Conservation (phyloP, 1,140 invertebrate species). For the Drosophila lini region DNA sequence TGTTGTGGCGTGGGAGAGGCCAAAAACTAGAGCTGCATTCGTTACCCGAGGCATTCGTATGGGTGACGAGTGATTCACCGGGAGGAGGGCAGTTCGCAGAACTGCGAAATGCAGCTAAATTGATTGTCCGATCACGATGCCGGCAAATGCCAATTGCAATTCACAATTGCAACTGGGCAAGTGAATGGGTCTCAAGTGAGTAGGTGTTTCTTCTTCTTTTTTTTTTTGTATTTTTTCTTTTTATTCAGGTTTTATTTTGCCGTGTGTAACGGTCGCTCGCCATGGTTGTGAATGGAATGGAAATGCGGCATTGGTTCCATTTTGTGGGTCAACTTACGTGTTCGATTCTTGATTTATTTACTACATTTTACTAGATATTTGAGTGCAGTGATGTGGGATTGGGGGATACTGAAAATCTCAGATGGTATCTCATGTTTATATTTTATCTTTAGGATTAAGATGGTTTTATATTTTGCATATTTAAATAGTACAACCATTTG, state of each 20-base stretch:
- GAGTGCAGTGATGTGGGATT: neutral
- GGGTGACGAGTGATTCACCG: constrained; percentile 41
- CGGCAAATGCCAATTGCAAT: constrained; percentile 24
- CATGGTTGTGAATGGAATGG: constrained; percentile 38
- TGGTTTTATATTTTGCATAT: too few relatives aligned
- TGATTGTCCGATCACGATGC: constrained; percentile 55
- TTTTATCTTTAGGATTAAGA: too few relatives aligned
- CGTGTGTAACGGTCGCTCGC: constrained; percentile 14
- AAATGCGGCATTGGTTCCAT: constrained; percentile 15
- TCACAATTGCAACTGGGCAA: constrained; percentile 30
- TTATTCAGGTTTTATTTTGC: constrained; percentile 1
- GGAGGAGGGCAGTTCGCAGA: constrained; percentile 17
- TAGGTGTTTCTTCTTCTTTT: neutral
- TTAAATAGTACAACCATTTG: too few relatives aligned
- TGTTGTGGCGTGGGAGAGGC: constrained; percentile 33
- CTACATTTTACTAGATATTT: neutral
- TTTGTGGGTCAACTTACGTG: constrained; percentile 33
- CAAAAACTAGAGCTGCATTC: constrained; percentile 30
- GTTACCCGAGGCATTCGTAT: constrained; percentile 11
- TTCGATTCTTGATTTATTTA: constrained; percentile 22
- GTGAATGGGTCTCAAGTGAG: constrained; percentile 39
- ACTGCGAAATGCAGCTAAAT: constrained; percentile 36
- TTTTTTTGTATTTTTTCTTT: neutral
- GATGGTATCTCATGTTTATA: neutral
- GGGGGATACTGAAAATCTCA: neutral